Percentiles rank a stretch among this genome's conserved stretches.
These are phyloP conservation scores for Bradypodion pumilum DNA, from an alignment of 2,797 vertebrate species.

Conservation along the genomic window DNA sequence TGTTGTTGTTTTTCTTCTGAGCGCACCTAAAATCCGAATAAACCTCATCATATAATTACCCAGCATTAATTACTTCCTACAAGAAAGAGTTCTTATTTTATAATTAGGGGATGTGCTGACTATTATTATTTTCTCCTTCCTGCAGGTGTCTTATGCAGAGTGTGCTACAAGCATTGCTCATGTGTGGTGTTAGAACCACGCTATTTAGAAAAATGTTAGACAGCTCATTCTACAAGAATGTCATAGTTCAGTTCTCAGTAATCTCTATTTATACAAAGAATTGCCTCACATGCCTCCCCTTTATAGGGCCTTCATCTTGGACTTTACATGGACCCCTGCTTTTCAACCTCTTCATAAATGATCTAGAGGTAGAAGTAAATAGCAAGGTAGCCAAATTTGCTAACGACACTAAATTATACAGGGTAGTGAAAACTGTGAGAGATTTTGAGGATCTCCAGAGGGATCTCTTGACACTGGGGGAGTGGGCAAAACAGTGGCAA, in stretches of 20 bases:
- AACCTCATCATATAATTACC: conserved; percentile 31
- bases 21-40: not conserved
- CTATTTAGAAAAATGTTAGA: conserved; percentile 13
- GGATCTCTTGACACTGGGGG: no score
- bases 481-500: no score
- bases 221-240: not conserved
- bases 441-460: no score
- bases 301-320: not conserved
- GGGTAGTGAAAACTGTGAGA: no score
- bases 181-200: conserved; percentile 24
- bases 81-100: conserved; percentile 34
- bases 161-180: conserved; percentile 25
- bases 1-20: conserved; percentile 37
- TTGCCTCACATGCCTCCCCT: not conserved
- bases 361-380: no score
- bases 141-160: conserved; percentile 9
- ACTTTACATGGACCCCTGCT: not conserved
- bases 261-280: conserved; percentile 4
- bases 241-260: not conserved
- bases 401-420: no score
- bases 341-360: no score
- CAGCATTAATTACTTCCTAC: conserved; percentile 15
- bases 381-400: no score
- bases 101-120: not conserved
- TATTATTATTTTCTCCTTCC: not conserved